Evolutionary conservation across 1,140 invertebrate species (phyloP).

Genomic region (Popillia japonica): DNA sequence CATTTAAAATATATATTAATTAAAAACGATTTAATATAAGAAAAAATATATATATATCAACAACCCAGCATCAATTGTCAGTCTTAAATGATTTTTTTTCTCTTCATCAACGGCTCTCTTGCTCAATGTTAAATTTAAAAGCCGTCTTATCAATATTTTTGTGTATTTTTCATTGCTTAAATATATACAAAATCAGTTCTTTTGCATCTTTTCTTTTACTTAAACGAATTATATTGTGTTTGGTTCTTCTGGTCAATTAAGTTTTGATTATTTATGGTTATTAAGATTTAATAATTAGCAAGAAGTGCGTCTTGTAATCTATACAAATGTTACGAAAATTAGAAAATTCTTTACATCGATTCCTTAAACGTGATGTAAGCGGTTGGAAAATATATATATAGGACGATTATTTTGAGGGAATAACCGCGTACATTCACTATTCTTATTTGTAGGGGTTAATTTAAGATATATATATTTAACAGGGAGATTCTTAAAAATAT

Average conservation of each 20-base stretch:
- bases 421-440: not conserved
- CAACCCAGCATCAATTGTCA: constrained; percentile 3
- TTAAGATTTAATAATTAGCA: not conserved
- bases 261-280: not conserved
- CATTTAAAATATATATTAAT: constrained; percentile 33
- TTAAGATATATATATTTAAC: not conserved
- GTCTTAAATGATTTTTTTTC: constrained; percentile 32
- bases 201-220: not conserved
- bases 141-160: constrained; percentile 21
- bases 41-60: constrained; percentile 27
- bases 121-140: constrained; percentile 30
- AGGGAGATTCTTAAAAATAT: constrained; percentile 15
- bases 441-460: not conserved
- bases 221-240: not conserved
- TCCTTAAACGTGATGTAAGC: not conserved
- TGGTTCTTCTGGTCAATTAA: constrained; percentile 10
- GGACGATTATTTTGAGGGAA: not conserved
- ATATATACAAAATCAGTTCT: constrained; percentile 34
- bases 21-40: not conserved
- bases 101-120: not conserved
- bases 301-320: too few relatives aligned
- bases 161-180: not conserved
- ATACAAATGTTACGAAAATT: not conserved
- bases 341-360: not conserved
- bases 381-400: not conserved